Evolutionary conservation across 2,797 vertebrate genomes (phyloP), one percentile per base, ranked within the genome.

Genomic region (Channallabes apus): DNA sequence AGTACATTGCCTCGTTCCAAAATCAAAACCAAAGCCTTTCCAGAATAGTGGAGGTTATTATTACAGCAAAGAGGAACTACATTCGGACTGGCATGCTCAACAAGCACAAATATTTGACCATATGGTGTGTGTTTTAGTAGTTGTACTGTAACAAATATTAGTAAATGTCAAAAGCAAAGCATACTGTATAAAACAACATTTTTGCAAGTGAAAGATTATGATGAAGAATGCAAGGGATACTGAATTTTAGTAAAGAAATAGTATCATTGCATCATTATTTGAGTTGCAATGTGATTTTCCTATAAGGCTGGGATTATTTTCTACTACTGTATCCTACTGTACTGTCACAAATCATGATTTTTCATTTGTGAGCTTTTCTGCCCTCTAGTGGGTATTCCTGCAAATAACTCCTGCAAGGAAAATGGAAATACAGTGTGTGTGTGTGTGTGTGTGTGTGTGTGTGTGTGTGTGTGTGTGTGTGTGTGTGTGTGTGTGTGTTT

Each of bases 381-480:
- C 93, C 91, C 91, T 92, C 94, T 93, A 89, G 92, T 94, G 94
- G 86, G 41, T 4, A 78, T 3, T 88, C 9, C 46, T 46, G 46
- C 9, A 46, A 46, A 46, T 46, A 46, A 46, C 8, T 11, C 46
- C 46, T 46, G 46, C 46, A 46, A 46, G 2, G 46, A 46, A 46
- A 46, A 46, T 11, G 46, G 46, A 46, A 46, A 46, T 7, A 41
- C 7, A 46, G 41, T 41, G 41, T 41, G 41, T 41, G 41, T 41
- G 41, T 41, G 41, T 8, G 41, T 41, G 41, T 8, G 41, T 46
- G 41, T 8, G 41, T 46, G 41, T 8, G 7, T 46, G 41, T 46
- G 7, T 46, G 41, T 46, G 41, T 46, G 41, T 46, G 41, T 46
- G 41, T 8, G 41, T 8, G 41, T 46, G 41, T 46, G 41, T 46